Base-by-base conservation (phyloP, 2,113 vertebrate genomes). In the Psophia crepitans region DNA sequence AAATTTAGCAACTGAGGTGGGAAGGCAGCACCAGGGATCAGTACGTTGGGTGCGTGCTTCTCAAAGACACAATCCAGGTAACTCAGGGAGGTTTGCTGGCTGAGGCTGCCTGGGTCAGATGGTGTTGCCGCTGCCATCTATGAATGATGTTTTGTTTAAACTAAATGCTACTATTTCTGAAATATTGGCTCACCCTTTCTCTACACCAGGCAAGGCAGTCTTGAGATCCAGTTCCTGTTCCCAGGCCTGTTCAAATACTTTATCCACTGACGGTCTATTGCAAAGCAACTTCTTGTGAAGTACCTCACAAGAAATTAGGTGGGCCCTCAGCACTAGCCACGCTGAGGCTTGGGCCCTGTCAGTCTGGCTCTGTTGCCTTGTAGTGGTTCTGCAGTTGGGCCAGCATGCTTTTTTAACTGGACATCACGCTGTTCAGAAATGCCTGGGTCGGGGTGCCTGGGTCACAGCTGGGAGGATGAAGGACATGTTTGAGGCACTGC, bases 31-130 rank as follows among this genome's bases (percentile, higher is more conserved):
- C 39, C 20, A 17, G 26, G 28, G 48, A 9, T 54, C 46, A 32
- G 41, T 13, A 18, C 16, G 13, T 10, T 7, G 20, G 6, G 7
- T 30, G 8, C 14, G 28, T 33, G 20, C 27, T 81, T 80, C 76
- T 63, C 37, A 44, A 48, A 77, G 54, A n/a, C 11, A 28, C 10
- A 32, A 18, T 19, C 8, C 6, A 1, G 33, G 32, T 76, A 48
- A 33, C 23, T 4, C 0, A 0, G 33, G 35, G 17, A 48, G 5
- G 11, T 64, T 73, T 4, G 3, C 20, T 79, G 57, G 3, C n/a
- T 78, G 56, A 78, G 33, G 21, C 15, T 80, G 41, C 44, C 8
- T 21, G 7, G 13, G 26, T 30, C 17, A 91, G 23, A 2, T 3
- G 2, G 28, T 32, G 33, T 14, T 64, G 22, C 21, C 39, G 33